Evolutionary conservation across 2,888 invertebrate species (phyloP), one percentile per base, ranked within the genome.

Genomic region (Kuschelorhynchus macadamiae): DNA sequence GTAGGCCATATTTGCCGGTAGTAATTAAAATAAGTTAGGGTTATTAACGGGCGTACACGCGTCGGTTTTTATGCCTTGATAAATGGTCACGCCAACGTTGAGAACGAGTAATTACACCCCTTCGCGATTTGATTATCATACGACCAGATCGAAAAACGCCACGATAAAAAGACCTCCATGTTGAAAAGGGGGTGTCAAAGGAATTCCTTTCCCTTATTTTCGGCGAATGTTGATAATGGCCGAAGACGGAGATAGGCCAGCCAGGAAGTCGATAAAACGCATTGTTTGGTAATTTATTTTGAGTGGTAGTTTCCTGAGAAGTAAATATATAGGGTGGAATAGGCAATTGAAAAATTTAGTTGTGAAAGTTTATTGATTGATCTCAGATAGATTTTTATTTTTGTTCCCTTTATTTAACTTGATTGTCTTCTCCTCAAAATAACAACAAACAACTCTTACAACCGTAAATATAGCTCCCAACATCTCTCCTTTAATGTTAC

Each of bases 71-170:
- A 60, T 53, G 57, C 12, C 14, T 59, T 36, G 61, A 71, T 63
- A 66, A 64, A 50, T 53, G 57, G 72, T 73, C 75, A 75, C 76
- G 75, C 74, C 62, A 25, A 47, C 42, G 53, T 64, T 55, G 41
- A 42, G 30, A 57, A 47, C 60, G 64, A 66, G 57, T 75, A 75
- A 74, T 75, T 76, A 75, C 75, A 75, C 71, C 75, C 75, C 73
- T 68, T 71, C 63, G 74, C 75, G 72, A 75, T 76, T 75, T 73
- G 72, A 67, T 70, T 70, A 70, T 70, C 70, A 46, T 36, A 11
- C 32, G 25, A 56, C 47, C 36, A 41, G 20, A 64, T 64, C 64
- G 39, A 4, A 60, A 72, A 71, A 59, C 60, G 56, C 47, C 59
- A 67, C 25, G 25, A 73, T 75, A 74, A 61, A 64, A 56, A 67